Conservation (phyloP, 2,888 invertebrate genomes). For the Steinernema scapterisci region DNA sequence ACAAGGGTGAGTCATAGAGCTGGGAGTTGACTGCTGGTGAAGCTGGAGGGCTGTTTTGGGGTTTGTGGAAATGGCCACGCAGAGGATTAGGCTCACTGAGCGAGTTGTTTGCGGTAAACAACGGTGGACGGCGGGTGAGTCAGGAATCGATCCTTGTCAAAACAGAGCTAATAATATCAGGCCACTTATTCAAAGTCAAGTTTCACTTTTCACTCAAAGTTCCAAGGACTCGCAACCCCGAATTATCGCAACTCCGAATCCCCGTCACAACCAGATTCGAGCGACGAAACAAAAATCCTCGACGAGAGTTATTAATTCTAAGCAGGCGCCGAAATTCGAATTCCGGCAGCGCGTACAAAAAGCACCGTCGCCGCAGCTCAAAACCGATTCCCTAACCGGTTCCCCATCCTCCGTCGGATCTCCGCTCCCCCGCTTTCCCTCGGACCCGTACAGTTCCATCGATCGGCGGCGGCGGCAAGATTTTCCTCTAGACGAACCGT, state of each 20-base stretch:
- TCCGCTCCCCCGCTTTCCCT: no score
- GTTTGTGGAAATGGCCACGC: neutral
- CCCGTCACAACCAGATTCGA: neutral
- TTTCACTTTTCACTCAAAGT: no score
- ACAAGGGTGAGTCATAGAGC: constrained; percentile 1
- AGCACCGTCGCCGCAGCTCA: neutral
- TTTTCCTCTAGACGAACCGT: neutral
- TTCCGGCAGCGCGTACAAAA: constrained; percentile 28
- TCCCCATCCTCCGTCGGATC: no score
- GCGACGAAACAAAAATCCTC: neutral
- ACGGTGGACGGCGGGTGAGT: neutral
- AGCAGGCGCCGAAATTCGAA: neutral
- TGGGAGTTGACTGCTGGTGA: neutral
- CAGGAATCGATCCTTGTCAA: neutral
- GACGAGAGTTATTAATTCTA: constrained; percentile 16
- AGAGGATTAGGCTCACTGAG: neutral
- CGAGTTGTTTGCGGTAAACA: neutral
- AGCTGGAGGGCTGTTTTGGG: neutral
- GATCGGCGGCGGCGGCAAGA: neutral
- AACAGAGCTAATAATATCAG: no score
- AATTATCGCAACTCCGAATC: neutral
- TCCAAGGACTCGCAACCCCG: neutral
- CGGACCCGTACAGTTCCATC: neutral
- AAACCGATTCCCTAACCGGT: constrained; percentile 28
- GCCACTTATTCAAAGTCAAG: no score